Base-by-base conservation (phyloP, 2,888 invertebrate species). In the Amphimallon solstitiale region DNA sequence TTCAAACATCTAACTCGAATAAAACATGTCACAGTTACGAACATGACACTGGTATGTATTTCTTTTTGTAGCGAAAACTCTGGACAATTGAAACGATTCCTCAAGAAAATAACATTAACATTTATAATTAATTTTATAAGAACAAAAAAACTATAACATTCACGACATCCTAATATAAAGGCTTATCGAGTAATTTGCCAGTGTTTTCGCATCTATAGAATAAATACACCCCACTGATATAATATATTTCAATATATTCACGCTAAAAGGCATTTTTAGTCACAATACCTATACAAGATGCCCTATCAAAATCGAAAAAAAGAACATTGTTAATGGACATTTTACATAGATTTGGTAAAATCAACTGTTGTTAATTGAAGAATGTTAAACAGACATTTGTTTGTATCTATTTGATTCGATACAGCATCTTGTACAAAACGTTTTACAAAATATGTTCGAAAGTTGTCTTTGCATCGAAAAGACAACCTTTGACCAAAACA, bases 261-360 rank as follows among this genome's bases (percentile, higher is more conserved):
- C 79, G 82, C 81, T 83, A 83, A 82, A 82, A 81, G 82, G 81
- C 81, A 82, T 80, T 82, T 81, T 80, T 82, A 82, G 81, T 83
- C 81, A 82, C 81, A 80, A 80, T 80, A 80, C 78, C 79, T 78
- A 79, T 79, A 77, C 77, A 78, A 79, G 76, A 69, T 65, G 67
- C 65, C 17, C 63, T 45, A 63, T 54, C 54, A 45, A 48, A 54
- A 61, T 45, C n/a, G 34, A 17, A 6, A 14, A 37, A 46, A 1
- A 14, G n/a, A n/a, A n/a, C n/a, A n/a, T n/a, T n/a, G n/a, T 14
- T 2, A n/a, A 10, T 3, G 19, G 10, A 46, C 14, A 19, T 46
- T 17, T 46, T n/a, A 17, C 21, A 46, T 46, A 10, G 29, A 29
- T 5, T 1, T 5, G 9, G 29, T 2, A 29, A 29, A 29, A 29